Evolutionary conservation across 2,113 vertebrate genomes (phyloP), one percentile per base, ranked within the genome.

Genomic region (Phyllopteryx taeniolatus): DNA sequence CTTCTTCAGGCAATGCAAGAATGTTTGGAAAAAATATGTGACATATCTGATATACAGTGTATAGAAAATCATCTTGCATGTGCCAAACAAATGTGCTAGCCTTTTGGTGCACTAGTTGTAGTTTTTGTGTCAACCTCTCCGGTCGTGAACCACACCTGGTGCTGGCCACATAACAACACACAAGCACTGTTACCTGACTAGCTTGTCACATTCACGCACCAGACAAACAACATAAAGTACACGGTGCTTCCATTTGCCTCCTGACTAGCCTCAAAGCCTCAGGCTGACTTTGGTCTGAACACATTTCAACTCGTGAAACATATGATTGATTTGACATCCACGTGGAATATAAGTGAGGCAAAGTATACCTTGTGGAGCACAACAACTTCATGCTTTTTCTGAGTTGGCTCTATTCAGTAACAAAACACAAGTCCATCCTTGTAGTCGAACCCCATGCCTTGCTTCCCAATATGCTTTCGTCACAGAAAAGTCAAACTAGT

Each of bases 61-160:
- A 35, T 70, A 46, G 64, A 54, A 35, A 66, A 81, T 57, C 60
- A 20, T 72, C 77, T 67, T 75, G 72, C 78, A 82, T 80, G 92
- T 91, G 91, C 91, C 91, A 91, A 87, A 88, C 86, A 49, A 51
- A 79, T 69, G 75, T 6, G 61, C 72, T 80, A 71, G 79, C 81
- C 81, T 83, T 86, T 59, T 72, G 56, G 86, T 85, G 85, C 84
- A 87, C 84, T 85, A 83, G 81, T 80, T 72, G 68, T 72, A 64
- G 82, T 79, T 47, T 75, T 22, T 56, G 35, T 72, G 72, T 74
- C 75, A 76, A 73, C 64, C 68, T 68, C 60, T 79, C 61, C 67
- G 60, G 60, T 70, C 68, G 15, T 44, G 51, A 67, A 39, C 74
- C 60, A 69, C 78, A 67, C 66, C 68, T 49, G 65, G 42, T 84